Evolutionary conservation across 2,888 invertebrate genomes (phyloP), one percentile per base, ranked within the genome.

Genomic region (Erynnis tages): DNA sequence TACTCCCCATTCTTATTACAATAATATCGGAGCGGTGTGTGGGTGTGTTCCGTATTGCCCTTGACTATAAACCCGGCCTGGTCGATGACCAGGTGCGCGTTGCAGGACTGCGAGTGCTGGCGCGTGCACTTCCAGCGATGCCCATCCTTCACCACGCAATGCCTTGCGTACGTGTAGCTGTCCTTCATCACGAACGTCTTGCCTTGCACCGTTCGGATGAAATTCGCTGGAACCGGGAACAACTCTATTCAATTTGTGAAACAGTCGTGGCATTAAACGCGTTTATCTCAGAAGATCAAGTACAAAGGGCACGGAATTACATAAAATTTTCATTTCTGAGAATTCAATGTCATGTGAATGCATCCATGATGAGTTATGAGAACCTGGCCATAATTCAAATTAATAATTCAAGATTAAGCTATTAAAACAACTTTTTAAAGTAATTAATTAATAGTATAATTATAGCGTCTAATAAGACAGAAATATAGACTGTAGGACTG

Each of bases 131-230:
- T 59, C 65, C 65, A 63, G 1, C 65, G 29, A 14, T 47, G 40
- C 4, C 62, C 64, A 0, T 10, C 25, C 53, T 61, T 64, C 19
- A 60, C 29, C 1, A 30, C 7, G 29, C 56, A 61, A 25, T 63
- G 66, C 17, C 56, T 65, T 37, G 59, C 61, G 53, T 63, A 69
- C 0, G 66, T 63, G 46, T 58, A 69, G 0, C 48, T 41, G 27
- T 61, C 49, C 34, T 55, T 53, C 61, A 60, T 57, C 5, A 55
- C 41, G 34, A 63, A 32, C 1, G 21, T 35, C 6, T 54, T 60
- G 2, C 55, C 59, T 3, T 41, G 50, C 3, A 14, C 54, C 21
- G 56, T 50, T 0, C 19, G 44, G 27, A 65, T 53, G 47, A 49
- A 56, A 25, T 46, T 44, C 1, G 49, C 56, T 56, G 46, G 7